Evolutionary conservation across 92 coral and sea anemone species (phyloP), one percentile per base, ranked within the genome.

Genomic region (Bergia sp.): DNA sequence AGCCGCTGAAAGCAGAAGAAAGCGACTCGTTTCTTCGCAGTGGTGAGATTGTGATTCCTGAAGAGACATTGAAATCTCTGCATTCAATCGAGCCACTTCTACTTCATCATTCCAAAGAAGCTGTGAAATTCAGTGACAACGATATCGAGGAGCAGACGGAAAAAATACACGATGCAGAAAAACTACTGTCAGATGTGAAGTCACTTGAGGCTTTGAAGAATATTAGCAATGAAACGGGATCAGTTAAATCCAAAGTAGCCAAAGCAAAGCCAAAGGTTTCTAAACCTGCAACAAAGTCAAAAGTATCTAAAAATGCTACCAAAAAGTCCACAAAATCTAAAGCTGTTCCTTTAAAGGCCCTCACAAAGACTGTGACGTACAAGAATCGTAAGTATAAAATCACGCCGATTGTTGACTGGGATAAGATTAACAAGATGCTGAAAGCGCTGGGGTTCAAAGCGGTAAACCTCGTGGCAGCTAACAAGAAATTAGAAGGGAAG

Each of bases 381-480:
- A 95, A 95, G 77, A 92, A 95, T 64, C 95, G 94, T 71, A 95
- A 95, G 81, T 95, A 95, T 90, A 95, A 93, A 89, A 93, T 95
- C 10, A 95, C 98, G 7, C 98, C 98, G 0, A 91, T 95, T 11
- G 98, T 95, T 23, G 96, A 95, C 91, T 95, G 98, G 98, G 91
- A 81, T 66, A 92, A 94, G 75, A 95, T 95, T 78, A 92, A 96
- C 40, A 92, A 92, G 65, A 94, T 95, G 98, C 86, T 95, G 76
- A 94, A 92, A 80, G 89, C 96, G 23, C 94, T 95, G 20, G 98
- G 98, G 2, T 95, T 94, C 89, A 95, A 95, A 73, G 98, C 98
- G 20, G 93, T 95, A 20, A 96, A 95, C 58, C 93, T 95, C n/a
- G 95, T 95, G 78, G 95, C 96, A 11, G 88, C 86, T 65, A 90